Conservation (phyloP, 2,113 vertebrate genomes). For the Maccullochella peelii region DNA sequence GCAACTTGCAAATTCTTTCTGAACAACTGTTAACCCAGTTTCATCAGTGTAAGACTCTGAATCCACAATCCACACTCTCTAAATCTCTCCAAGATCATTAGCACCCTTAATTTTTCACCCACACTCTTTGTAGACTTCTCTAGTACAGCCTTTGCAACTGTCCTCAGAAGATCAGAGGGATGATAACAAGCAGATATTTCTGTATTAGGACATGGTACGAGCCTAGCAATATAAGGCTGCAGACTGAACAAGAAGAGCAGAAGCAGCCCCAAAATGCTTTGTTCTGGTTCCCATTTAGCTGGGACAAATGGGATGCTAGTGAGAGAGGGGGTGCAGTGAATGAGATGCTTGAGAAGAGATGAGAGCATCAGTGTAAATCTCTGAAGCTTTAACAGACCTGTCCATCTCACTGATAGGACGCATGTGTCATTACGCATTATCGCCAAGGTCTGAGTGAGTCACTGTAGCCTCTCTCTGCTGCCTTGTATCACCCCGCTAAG, state of each 20-base stretch:
- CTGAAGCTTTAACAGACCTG: conserved; percentile 33
- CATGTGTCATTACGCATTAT: conserved; percentile 19
- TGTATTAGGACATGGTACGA: conserved; percentile 66
- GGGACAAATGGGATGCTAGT: conserved; percentile 21
- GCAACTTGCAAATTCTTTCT: conserved; percentile 15
- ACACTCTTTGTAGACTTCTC: conserved; percentile 62
- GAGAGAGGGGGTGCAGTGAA: not conserved
- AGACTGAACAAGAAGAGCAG: conserved; percentile 40
- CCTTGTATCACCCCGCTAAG: too few relatives aligned
- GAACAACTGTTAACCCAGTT: conserved; percentile 52
- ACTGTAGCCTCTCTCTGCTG: too few relatives aligned
- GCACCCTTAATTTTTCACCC: conserved; percentile 49
- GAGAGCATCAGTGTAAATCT: conserved; percentile 18
- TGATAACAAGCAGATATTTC: conserved; percentile 78
- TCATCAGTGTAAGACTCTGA: conserved; percentile 26
- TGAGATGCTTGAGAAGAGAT: conserved; percentile 20
- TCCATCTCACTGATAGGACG: conserved; percentile 18
- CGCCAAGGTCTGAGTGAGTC: conserved; percentile 46
- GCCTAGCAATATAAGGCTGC: conserved; percentile 34
- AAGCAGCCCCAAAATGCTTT: conserved; percentile 50
- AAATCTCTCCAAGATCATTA: conserved; percentile 69
- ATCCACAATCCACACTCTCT: conserved; percentile 42
- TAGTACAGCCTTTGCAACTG: conserved; percentile 54
- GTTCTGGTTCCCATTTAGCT: conserved; percentile 66
- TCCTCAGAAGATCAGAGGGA: conserved; percentile 76